Conservation (phyloP, 2,113 vertebrate genomes). For the Azemiops feae region DNA sequence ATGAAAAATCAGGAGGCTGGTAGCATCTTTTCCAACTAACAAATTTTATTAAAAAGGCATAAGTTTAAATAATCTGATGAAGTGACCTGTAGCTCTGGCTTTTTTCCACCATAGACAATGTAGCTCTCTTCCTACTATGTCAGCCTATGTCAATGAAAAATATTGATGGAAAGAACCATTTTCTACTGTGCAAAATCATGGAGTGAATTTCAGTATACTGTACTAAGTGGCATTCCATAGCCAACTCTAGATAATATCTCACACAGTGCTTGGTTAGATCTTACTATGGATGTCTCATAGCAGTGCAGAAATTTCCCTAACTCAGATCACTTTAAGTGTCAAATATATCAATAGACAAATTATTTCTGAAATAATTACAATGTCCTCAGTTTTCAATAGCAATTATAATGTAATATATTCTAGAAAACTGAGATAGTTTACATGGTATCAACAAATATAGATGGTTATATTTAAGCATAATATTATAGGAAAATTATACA, state of each 20-base stretch:
- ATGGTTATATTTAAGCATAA: background rate
- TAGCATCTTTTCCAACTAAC: background rate
- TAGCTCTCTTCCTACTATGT: background rate
- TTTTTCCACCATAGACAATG: background rate
- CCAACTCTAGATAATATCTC: background rate
- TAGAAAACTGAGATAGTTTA: background rate
- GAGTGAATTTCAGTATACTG: background rate
- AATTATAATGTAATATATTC: background rate
- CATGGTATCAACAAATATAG: background rate
- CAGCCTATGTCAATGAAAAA: background rate
- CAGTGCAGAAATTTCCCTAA: background rate
- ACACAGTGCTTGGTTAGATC: background rate
- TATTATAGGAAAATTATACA: background rate
- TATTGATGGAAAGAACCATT: background rate
- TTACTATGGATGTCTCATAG: background rate
- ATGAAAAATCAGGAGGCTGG: background rate
- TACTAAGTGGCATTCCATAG: background rate
- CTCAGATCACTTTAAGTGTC: background rate
- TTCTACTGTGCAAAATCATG: background rate
- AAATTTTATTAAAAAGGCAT: background rate
- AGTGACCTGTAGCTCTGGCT: background rate
- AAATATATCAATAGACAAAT: background rate
- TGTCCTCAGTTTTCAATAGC: background rate
- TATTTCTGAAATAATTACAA: background rate
- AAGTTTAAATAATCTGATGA: background rate